Conservation (phyloP, 2,797 vertebrate species). For the Tragelaphus oryx region DNA sequence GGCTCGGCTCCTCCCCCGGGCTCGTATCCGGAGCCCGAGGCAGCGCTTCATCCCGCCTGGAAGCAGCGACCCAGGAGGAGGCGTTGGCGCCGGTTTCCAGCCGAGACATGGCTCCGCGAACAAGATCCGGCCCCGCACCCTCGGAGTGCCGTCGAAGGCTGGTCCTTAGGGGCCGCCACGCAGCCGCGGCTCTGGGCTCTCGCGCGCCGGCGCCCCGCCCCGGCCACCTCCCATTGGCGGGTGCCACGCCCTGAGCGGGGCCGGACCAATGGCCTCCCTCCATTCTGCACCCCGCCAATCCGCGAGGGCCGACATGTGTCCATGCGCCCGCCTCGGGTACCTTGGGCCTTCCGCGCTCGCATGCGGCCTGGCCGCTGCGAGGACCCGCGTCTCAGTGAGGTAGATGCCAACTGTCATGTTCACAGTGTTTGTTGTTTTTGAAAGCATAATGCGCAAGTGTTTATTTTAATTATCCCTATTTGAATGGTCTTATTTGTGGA, state of each 20-base stretch:
- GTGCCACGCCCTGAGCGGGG: not conserved
- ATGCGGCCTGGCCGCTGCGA: fast-evolving
- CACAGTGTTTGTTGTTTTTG: not conserved
- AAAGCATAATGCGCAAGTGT: not conserved
- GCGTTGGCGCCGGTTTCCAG: constrained; percentile 58
- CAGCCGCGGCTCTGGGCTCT: not conserved
- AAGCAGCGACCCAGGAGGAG: constrained; percentile 38
- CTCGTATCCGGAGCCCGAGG: not conserved
- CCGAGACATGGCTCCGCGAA: constrained; percentile 79
- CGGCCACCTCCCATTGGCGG: constrained; percentile 23
- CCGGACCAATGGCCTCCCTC: not conserved
- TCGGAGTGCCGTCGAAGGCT: fast-evolving
- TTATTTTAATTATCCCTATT: not conserved
- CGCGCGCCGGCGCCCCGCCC: not conserved
- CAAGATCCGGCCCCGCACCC: constrained; percentile 48
- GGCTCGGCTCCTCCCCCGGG: not conserved
- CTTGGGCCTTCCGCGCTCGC: not conserved
- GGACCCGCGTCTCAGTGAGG: not conserved
- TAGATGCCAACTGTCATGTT: fast-evolving
- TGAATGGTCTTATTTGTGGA: not conserved
- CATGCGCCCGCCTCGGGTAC: fast-evolving
- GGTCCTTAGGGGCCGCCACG: fast-evolving
- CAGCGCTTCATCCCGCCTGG: not conserved
- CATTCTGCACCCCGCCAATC: not conserved
- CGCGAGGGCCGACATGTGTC: not conserved